These are phyloP conservation scores for Aricia agestis DNA, from an alignment of 1,140 invertebrate genomes.

Conservation along the genomic window DNA sequence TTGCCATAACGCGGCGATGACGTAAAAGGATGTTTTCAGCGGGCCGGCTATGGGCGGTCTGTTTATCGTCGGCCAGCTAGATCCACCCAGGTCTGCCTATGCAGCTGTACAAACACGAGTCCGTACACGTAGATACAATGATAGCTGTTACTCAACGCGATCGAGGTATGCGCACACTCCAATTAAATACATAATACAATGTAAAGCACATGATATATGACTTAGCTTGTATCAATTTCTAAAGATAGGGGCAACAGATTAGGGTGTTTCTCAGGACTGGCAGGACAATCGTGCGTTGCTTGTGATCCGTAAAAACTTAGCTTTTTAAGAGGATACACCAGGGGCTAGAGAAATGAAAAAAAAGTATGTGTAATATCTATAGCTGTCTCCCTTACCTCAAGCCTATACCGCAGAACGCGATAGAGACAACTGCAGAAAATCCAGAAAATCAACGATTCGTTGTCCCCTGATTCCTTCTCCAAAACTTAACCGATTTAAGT, in stretches of 20 bases:
- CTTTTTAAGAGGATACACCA: too few species aligned
- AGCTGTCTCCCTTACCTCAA: too few species aligned
- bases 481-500: too few species aligned
- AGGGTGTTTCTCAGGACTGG: too few species aligned
- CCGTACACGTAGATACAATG: constrained; percentile 48
- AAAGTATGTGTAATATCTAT: too few species aligned
- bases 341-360: too few species aligned
- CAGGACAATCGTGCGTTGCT: too few species aligned
- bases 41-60: constrained; percentile 66
- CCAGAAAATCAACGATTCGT: too few species aligned
- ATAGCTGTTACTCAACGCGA: constrained; percentile 37
- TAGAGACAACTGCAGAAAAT: too few species aligned
- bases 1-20: constrained; percentile 66
- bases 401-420: too few species aligned
- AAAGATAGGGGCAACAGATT: background rate
- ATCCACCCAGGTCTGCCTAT: constrained; percentile 58
- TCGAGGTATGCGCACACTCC: constrained; percentile 22
- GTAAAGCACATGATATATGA: background rate
- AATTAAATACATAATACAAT: background rate
- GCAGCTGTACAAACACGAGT: constrained; percentile 73
- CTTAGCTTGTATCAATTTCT: background rate
- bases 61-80: constrained; percentile 58
- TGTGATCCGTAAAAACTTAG: too few species aligned
- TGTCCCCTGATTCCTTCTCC: too few species aligned
- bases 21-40: constrained; percentile 76